Percentiles rank a stretch among this genome's conserved stretches.
Evolutionary conservation across 2,888 invertebrate genomes (phyloP).

Genomic region (Drosophila subsilvestris): DNA sequence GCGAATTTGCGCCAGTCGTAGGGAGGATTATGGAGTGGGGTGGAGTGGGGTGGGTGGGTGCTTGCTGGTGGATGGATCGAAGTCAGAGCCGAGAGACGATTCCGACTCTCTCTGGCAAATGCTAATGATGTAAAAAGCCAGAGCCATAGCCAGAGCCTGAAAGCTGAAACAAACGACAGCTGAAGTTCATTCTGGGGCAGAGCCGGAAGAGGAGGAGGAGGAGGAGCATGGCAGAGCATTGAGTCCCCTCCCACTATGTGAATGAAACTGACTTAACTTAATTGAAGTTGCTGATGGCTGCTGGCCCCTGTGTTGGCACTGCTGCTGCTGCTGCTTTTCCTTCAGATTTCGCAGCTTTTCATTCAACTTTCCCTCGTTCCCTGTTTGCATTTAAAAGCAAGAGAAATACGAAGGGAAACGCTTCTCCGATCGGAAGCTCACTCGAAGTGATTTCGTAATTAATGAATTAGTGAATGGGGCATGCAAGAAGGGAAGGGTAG

Average conservation of each 20-base stretch:
- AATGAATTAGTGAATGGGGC: constrained; percentile 64
- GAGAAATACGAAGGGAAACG: constrained; percentile 7
- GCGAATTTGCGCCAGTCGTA: constrained; percentile 69
- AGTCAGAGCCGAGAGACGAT: constrained; percentile 20
- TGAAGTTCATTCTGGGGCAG: constrained; percentile 49
- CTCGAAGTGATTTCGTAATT: constrained; percentile 74
- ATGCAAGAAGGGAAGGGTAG: background rate
- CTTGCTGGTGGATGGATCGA: constrained; percentile 27
- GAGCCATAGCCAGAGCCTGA: constrained; percentile 16
- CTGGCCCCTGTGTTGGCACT: constrained; percentile 9
- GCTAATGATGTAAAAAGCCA: constrained; percentile 77
- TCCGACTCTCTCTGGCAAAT: constrained; percentile 51
- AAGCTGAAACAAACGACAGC: constrained; percentile 78
- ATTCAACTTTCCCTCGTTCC: background rate
- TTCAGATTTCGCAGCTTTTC: background rate
- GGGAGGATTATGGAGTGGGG: constrained; percentile 15
- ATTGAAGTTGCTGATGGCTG: constrained; percentile 71
- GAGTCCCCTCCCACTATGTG: constrained; percentile 57
- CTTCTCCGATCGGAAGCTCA: constrained; percentile 64
- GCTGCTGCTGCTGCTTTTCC: constrained; percentile 6
- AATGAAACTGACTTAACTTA: constrained; percentile 79
- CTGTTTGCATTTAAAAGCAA: constrained; percentile 29
- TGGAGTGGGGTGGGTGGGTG: constrained; percentile 3
- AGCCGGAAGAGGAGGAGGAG: constrained; percentile 12
- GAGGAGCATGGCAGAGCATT: no score